phyloP scores from a whole-genome alignment of 2,888 invertebrate genomes.

The Microplitis deprimator region DNA sequence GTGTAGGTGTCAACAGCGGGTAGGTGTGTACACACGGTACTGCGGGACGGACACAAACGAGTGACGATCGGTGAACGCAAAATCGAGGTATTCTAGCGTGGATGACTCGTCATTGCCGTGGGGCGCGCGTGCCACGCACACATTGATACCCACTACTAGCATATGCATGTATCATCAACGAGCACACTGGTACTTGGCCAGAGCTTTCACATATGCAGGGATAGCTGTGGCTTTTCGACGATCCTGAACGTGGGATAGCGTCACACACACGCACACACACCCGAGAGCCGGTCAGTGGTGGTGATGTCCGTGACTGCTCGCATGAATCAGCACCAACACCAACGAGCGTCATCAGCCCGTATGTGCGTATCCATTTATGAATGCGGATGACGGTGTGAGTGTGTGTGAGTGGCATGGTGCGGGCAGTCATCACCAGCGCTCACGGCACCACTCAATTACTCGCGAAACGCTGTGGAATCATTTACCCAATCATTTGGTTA shows the following conservation, averaged over 20 bases:
- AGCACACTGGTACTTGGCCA: conserved; percentile 7
- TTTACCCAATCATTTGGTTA: conserved; percentile 72
- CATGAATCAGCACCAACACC: neutral
- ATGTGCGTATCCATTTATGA: conserved; percentile 4
- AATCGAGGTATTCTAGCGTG: conserved; percentile 69
- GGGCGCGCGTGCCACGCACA: conserved; percentile 70
- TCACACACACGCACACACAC: neutral
- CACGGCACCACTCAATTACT: conserved; percentile 70
- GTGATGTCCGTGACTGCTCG: conserved; percentile 35
- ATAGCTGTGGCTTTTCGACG: conserved; percentile 18
- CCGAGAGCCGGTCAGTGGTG: conserved; percentile 1
- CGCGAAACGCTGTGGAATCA: conserved; percentile 71
- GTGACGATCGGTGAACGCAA: conserved; percentile 49
- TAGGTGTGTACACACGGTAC: conserved; percentile 31
- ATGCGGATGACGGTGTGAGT: conserved; percentile 5
- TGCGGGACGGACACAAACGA: conserved; percentile 29
- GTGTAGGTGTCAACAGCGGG: conserved; percentile 30
- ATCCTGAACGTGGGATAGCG: neutral
- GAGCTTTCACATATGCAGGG: neutral
- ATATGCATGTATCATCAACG: conserved; percentile 19
- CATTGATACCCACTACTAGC: conserved; percentile 36
- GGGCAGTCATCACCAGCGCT: conserved; percentile 57
- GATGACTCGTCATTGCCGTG: conserved; percentile 72
- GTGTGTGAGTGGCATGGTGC: conserved; percentile 46
- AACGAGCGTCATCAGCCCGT: neutral